Evolutionary conservation across 1,140 invertebrate species (phyloP).

Genomic region (Himalopsyche phryganea): DNA sequence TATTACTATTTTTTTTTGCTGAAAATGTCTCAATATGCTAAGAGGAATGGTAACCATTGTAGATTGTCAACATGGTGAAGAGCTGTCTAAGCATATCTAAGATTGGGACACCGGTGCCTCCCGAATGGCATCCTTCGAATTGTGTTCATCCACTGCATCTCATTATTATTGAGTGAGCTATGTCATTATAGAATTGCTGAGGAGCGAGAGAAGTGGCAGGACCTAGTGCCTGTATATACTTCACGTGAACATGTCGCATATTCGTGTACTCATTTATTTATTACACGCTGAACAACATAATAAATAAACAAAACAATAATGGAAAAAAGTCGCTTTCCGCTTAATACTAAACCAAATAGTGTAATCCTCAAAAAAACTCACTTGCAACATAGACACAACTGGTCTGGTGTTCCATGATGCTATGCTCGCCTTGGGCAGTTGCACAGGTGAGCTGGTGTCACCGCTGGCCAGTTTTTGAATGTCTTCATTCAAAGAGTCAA

Average conservation of each 20-base stretch:
- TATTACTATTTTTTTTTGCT: no score
- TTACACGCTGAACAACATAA: not conserved
- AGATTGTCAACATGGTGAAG: no score
- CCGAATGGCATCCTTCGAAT: no score
- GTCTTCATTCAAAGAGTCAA: slow-evolving; percentile 13
- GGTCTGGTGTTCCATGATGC: slow-evolving; percentile 12
- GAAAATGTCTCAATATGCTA: no score
- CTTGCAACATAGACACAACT: slow-evolving; percentile 9
- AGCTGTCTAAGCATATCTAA: no score
- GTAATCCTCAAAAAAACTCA: not conserved
- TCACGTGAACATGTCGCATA: not conserved
- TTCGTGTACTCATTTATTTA: not conserved
- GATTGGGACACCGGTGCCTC: no score
- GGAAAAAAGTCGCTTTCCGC: not conserved
- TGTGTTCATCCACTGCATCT: no score
- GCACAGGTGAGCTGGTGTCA: not conserved
- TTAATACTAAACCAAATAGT: not conserved
- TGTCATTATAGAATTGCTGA: no score
- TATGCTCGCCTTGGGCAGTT: not conserved
- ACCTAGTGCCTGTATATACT: no score
- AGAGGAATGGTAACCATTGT: no score
- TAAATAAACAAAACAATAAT: not conserved
- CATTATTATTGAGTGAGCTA: no score
- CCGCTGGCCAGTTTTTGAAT: not conserved
- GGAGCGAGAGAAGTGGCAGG: no score